A percentile compares a stretch with the other conserved stretches of the same genome.
Evolutionary conservation across 1,140 invertebrate species (phyloP).

Genomic region (Bombus superbus): DNA sequence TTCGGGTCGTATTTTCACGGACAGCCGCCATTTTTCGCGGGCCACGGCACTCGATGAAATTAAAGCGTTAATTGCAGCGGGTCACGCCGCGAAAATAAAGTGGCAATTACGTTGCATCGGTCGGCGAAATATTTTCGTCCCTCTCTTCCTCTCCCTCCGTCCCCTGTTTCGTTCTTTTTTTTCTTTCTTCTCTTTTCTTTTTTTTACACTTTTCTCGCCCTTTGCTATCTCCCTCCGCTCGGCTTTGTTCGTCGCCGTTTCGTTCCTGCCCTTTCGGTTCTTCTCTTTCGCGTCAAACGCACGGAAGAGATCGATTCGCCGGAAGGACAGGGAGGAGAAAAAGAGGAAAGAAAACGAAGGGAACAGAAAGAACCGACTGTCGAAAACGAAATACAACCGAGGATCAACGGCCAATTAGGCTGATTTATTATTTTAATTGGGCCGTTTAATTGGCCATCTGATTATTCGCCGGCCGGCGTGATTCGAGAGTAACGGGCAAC

Average conservation of each 20-base stretch:
- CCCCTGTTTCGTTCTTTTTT: too few relatives aligned
- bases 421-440: constrained; percentile 71
- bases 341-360: neutral
- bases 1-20: neutral
- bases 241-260: neutral
- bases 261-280: neutral
- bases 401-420: constrained; percentile 44
- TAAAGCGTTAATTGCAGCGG: constrained; percentile 26
- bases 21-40: neutral
- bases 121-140: constrained; percentile 2
- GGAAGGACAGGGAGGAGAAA: too few relatives aligned
- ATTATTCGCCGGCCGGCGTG: constrained; percentile 59
- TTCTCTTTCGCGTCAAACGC: too few relatives aligned
- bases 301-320: neutral
- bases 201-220: too few relatives aligned
- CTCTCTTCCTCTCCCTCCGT: neutral
- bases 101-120: constrained; percentile 26
- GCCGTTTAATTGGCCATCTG: constrained; percentile 59
- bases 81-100: constrained; percentile 9
- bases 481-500: constrained; percentile 12
- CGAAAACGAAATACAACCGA: constrained; percentile 27
- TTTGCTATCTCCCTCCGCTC: neutral
- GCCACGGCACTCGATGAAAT: constrained; percentile 5
- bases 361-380: neutral
- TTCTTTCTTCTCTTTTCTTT: too few relatives aligned